A percentile compares a stretch with the other conserved stretches of the same genome.
These are phyloP conservation scores for Acanthosepion esculentum DNA, from an alignment of 2,888 invertebrate species.

Conservation along the genomic window DNA sequence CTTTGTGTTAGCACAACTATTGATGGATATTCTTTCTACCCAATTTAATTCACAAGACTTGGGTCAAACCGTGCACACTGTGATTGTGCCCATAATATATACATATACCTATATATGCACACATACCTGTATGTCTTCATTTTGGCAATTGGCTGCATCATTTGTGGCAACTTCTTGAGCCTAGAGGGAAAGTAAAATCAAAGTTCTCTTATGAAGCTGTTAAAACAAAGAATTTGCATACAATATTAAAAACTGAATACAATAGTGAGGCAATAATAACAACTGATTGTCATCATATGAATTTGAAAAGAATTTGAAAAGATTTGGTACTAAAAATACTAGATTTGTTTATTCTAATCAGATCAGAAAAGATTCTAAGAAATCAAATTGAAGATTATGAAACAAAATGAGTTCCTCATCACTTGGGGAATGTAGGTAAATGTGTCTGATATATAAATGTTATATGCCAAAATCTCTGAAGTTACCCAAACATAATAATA, in stretches of 20 bases:
- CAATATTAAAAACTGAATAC: neutral
- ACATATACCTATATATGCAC: neutral
- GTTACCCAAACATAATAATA: too few relatives aligned
- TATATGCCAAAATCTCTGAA: too few relatives aligned
- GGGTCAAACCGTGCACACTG: too few relatives aligned
- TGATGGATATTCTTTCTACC: too few relatives aligned
- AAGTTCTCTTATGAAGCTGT: neutral
- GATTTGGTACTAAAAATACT: neutral
- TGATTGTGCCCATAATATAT: neutral
- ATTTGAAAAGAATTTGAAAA: neutral
- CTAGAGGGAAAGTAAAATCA: conserved; percentile 1
- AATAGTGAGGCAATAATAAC: too few relatives aligned
- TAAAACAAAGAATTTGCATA: neutral
- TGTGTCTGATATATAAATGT: too few relatives aligned
- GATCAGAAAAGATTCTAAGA: neutral
- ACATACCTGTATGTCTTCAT: conserved; percentile 33
- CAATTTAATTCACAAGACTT: too few relatives aligned
- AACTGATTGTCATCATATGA: too few relatives aligned
- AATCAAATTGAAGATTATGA: neutral
- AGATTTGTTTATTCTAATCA: neutral
- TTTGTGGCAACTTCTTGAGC: neutral
- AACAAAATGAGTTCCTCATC: neutral
- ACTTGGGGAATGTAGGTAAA: neutral
- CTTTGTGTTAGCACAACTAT: too few relatives aligned
- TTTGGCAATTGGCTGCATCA: neutral